phyloP scores from a whole-genome alignment of 2,888 invertebrate species.

The Beris morrisii region DNA sequence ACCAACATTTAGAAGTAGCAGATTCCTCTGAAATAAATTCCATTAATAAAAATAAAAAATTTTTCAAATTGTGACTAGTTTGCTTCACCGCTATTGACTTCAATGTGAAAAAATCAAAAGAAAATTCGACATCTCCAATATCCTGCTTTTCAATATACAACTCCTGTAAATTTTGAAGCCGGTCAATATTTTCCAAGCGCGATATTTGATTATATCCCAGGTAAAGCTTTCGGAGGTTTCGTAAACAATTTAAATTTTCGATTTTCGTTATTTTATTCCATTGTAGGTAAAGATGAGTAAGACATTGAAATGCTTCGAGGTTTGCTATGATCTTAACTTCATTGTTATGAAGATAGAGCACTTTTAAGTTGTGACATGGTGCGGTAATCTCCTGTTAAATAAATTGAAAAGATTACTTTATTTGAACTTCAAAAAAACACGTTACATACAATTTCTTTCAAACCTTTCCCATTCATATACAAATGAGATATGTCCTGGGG shows the following conservation, averaged over 20 bases:
- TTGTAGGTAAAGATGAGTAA: constrained; percentile 73
- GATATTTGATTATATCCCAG: constrained; percentile 69
- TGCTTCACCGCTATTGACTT: constrained; percentile 61
- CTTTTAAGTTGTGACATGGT: constrained; percentile 59
- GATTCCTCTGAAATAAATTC: constrained; percentile 57
- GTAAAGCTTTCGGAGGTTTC: constrained; percentile 76
- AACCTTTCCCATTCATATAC: constrained; percentile 63
- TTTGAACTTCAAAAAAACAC: constrained; percentile 14
- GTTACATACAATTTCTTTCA: constrained; percentile 61
- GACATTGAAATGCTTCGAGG: constrained; percentile 64
- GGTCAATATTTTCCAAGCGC: constrained; percentile 70
- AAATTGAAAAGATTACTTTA: neutral
- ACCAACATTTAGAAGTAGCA: constrained; percentile 65
- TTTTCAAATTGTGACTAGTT: constrained; percentile 17
- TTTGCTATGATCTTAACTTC: constrained; percentile 74
- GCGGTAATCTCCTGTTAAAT: constrained; percentile 51
- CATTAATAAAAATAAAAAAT: neutral
- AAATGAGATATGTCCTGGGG: constrained; percentile 49
- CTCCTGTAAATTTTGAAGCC: constrained; percentile 63
- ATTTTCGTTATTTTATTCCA: constrained; percentile 75
- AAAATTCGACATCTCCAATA: constrained; percentile 61
- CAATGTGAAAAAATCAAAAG: constrained; percentile 68
- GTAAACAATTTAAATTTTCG: constrained; percentile 64
- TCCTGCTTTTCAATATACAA: constrained; percentile 70
- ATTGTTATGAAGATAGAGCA: constrained; percentile 81